A percentile compares a stretch with the other conserved stretches of the same genome.
Evolutionary conservation across 2,113 vertebrate species (phyloP).

Genomic region (Scomber colias): DNA sequence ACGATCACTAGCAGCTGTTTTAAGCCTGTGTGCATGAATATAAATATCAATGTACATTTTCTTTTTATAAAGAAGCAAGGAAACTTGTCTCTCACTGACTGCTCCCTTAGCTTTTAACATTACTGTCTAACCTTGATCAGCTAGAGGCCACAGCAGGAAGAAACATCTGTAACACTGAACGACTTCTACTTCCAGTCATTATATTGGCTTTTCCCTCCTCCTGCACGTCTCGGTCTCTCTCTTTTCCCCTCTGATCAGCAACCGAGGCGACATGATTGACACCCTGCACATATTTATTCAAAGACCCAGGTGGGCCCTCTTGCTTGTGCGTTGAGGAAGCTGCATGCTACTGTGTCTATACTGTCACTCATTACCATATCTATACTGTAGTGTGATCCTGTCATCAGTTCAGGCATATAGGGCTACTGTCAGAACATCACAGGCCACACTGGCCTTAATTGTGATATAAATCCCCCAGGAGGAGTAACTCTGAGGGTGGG

Average conservation of each 20-base stretch:
- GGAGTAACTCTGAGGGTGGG: conserved; percentile 29
- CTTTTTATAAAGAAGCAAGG: no score
- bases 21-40: neutral
- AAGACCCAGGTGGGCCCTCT: conserved; percentile 63
- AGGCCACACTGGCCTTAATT: conserved; percentile 60
- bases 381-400: conserved; percentile 61
- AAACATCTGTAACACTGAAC: conserved; percentile 13
- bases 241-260: conserved; percentile 55
- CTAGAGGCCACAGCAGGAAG: conserved; percentile 6
- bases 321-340: conserved; percentile 50
- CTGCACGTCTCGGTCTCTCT: conserved; percentile 9
- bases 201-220: conserved; percentile 21
- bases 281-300: conserved; percentile 67
- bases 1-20: neutral
- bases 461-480: conserved; percentile 62
- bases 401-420: conserved; percentile 57
- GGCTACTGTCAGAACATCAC: conserved; percentile 70
- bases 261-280: conserved; percentile 64
- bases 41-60: no score
- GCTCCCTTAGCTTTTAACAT: neutral
- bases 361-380: conserved; percentile 71
- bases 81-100: neutral
- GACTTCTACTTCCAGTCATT: conserved; percentile 37
- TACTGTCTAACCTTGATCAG: neutral
- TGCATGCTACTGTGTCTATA: conserved; percentile 57